Conservation (phyloP, 2,797 vertebrate species). For the Dromococcyx pavoninus region DNA sequence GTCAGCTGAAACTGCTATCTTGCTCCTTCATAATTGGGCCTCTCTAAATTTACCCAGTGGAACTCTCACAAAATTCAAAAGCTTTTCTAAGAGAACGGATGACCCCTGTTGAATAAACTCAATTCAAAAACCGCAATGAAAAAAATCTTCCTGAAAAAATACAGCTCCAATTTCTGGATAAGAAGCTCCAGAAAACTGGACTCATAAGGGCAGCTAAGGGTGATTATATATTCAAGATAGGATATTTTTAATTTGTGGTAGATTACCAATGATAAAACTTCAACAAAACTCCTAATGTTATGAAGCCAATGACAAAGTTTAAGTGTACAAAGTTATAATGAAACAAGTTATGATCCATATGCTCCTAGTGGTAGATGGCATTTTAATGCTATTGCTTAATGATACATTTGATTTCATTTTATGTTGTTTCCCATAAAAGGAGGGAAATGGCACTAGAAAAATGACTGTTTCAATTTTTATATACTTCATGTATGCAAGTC, state of each 20-base stretch:
- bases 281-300: constrained; percentile 2
- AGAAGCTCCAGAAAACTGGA: background rate
- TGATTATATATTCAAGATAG: background rate
- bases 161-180: background rate
- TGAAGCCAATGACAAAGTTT: constrained; percentile 17
- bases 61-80: background rate
- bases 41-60: background rate
- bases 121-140: accelerated
- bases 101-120: background rate
- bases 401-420: constrained; percentile 66
- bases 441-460: constrained; percentile 43
- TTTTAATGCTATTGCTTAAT: constrained; percentile 69
- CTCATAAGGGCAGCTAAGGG: background rate
- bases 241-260: background rate
- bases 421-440: constrained; percentile 49
- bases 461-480: constrained; percentile 44
- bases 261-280: background rate
- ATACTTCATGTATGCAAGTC: constrained; percentile 36
- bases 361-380: constrained; percentile 52
- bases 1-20: background rate
- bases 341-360: constrained; percentile 61
- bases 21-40: background rate
- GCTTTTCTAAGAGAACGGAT: background rate
- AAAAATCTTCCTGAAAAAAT: background rate
- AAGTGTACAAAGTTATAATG: constrained; percentile 33